phyloP scores from a whole-genome alignment of 2,888 invertebrate species.

The Panopea generosa region DNA sequence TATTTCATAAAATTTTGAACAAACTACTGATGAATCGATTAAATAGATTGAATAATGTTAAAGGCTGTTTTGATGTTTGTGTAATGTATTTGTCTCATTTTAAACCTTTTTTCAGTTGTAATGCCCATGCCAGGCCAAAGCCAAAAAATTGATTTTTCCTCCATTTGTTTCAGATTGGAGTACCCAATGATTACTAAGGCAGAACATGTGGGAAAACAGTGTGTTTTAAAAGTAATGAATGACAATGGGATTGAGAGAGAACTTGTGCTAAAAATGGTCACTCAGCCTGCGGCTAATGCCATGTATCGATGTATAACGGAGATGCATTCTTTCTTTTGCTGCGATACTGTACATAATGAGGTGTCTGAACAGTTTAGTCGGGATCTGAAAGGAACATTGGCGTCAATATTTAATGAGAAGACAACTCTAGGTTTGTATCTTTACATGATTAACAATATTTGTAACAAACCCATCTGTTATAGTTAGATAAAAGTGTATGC shows the following conservation, averaged over 20 bases:
- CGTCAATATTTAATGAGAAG: conserved; percentile 94
- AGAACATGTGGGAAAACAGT: conserved; percentile 79
- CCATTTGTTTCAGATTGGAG: conserved; percentile 79
- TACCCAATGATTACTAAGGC: conserved; percentile 83
- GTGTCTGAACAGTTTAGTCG: conserved; percentile 95
- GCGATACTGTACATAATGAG: conserved; percentile 94
- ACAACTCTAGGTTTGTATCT: conserved; percentile 78
- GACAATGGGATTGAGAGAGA: conserved; percentile 86
- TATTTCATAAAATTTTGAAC: no score
- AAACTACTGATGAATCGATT: no score
- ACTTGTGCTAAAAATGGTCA: conserved; percentile 90
- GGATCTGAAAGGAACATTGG: conserved; percentile 95
- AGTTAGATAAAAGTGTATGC: no score
- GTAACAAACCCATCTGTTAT: no score
- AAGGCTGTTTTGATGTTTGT: no score
- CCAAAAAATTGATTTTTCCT: no score
- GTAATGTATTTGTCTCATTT: no score
- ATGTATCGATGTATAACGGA: conserved; percentile 92
- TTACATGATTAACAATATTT: conserved; percentile 1
- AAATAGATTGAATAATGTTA: no score
- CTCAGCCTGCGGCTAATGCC: conserved; percentile 92
- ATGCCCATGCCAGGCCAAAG: no score
- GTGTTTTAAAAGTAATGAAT: conserved; percentile 79
- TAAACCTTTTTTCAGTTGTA: no score
- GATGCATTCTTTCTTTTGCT: conserved; percentile 96